Evolutionary conservation across 2,888 invertebrate species (phyloP), one percentile per base, ranked within the genome.

Genomic region (Drepana falcataria): DNA sequence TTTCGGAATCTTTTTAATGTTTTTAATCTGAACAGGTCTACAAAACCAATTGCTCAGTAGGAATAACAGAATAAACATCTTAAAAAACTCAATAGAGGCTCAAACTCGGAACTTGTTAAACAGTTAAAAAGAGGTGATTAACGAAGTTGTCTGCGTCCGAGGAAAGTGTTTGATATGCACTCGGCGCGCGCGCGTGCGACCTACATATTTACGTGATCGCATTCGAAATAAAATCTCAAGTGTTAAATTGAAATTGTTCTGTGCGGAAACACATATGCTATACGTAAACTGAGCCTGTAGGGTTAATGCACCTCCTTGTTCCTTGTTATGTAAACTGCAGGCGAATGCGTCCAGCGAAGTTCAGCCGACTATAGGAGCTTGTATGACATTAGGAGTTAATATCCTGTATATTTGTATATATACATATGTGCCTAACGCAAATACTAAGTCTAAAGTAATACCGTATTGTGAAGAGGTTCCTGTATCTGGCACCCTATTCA

Each of bases 181-280:
- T 47, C 57, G 54, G 55, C 60, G 51, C 54, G 53, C 48, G 52
- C 37, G 56, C 59, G 52, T 58, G 57, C 60, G 67, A 64, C 69
- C 67, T 63, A 69, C 56, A 64, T 69, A 56, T 53, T 59, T 63
- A 61, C 61, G 69, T 61, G 60, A 62, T 60, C 53, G 59, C 51
- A 47, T 60, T 59, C 35, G 60, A 64, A 60, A 51, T 51, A 51
- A 58, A 60, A 55, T 52, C 54, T 54, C 58, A 56, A 60, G 49
- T 59, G 64, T 35, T 59, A 59, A 58, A 60, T 66, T 64, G 59
- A 57, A 60, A 60, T 51, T 53, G 52, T 56, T 62, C 62, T 59
- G 60, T 51, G 54, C 69, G 69, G 64, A 69, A 69, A 61, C 51
- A 52, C 57, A 53, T 49, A 54, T 56, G 34, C 7, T 48, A 41